phyloP scores from a whole-genome alignment of 2,888 invertebrate species.

The Campaea margaritaria region DNA sequence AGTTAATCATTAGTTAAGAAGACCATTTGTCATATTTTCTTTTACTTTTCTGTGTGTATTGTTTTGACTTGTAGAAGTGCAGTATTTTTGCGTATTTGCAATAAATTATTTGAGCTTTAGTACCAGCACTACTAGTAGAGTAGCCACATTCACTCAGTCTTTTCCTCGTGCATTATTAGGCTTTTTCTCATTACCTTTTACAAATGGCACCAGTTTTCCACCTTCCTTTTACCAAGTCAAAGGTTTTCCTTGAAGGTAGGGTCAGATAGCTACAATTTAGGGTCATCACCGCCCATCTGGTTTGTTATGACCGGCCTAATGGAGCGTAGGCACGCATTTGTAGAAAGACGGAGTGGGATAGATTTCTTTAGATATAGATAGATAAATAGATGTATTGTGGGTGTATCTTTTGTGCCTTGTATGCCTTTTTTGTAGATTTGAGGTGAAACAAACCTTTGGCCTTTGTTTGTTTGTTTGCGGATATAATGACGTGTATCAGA shows the following conservation, averaged over 20 bases:
- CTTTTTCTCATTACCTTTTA: not conserved
- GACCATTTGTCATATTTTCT: no score
- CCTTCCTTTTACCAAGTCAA: slow-evolving; percentile 17
- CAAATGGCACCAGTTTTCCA: slow-evolving; percentile 6
- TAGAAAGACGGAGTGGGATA: slow-evolving; percentile 3
- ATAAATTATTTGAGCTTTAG: no score
- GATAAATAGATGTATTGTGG: no score
- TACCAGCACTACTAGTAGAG: no score
- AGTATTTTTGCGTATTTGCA: no score
- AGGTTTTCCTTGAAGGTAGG: slow-evolving; percentile 16
- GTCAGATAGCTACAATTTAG: slow-evolving; percentile 12
- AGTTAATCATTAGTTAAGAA: no score
- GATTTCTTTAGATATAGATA: slow-evolving; percentile 5
- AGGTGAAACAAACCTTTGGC: not conserved
- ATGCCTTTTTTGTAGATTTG: slow-evolving; percentile 7
- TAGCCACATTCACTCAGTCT: not conserved
- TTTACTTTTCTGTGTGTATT: no score
- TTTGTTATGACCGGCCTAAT: slow-evolving; percentile 17
- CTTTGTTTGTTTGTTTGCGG: no score
- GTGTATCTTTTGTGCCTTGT: slow-evolving; percentile 3
- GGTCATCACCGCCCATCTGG: slow-evolving; percentile 1
- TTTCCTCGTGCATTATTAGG: not conserved
- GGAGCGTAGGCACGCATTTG: slow-evolving; percentile 15
- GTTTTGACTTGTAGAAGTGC: no score
- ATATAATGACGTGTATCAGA: no score